Base-by-base conservation (phyloP, 2,113 vertebrate species). In the Ahaetulla prasina region DNA sequence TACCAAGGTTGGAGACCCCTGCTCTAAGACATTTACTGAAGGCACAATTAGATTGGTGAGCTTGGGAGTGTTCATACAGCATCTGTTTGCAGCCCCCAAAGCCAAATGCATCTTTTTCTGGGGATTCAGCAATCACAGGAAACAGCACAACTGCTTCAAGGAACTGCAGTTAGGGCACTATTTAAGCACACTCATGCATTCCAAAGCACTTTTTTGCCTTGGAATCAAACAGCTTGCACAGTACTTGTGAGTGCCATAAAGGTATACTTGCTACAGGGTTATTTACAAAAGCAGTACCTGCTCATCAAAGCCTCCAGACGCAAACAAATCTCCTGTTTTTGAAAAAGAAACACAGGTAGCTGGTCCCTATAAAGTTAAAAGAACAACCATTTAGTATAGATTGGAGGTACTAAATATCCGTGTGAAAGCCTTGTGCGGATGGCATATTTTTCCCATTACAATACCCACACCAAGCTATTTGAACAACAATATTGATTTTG, bases 271-370 rank as follows among this genome's bases (percentile, higher is more conserved):
- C 10, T n/a, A 92, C 30, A 52, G 30, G 50, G 22, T 49, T 50
- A 52, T 35, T 60, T 11, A 25, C 35, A 16, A 89, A 49, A 80
- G 53, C 3, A 93, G 92, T 95, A 99, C 99, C 98, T 99, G 99
- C 90, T 99, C 98, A 95, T 99, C 99, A 88, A 98, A 98, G n/a
- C 99, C 98, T 91, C 99, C 99, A 54, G 99, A 99, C 27, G 99
- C 98, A 96, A 99, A 99, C 84, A 97, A 97, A 14, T 99, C 98
- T 92, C 99, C 99, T 0, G 97, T 96, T 96, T 97, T 98, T 92
- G 99, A 99, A 95, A 99, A 99, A 0, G 97, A 96, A 94, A 99
- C 99, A 91, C 97, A 98, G 89, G 97, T 98, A 88, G 97, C 99
- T 90, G 98, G 97, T 20, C 99, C 99, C 99, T 99, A 93, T 4